phyloP scores from a whole-genome alignment of 2,797 vertebrate species.

The Coluber constrictor region DNA sequence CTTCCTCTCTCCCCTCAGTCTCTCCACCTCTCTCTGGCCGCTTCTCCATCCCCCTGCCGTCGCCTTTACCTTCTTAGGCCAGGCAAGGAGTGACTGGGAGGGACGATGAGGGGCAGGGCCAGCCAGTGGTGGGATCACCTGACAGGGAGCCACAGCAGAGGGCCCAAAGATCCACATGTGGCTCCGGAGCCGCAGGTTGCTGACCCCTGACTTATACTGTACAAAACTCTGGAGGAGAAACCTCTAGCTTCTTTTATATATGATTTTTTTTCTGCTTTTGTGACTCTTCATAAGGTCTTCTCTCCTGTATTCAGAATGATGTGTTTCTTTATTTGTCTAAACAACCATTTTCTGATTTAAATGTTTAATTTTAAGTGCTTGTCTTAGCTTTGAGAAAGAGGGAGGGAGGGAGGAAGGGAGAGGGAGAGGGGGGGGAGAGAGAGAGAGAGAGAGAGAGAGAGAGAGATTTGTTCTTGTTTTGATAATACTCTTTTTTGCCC shows the following conservation, averaged over 20 bases:
- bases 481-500: neutral
- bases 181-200: no score
- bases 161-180: no score
- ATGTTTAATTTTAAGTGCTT: neutral
- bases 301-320: neutral
- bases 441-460: neutral
- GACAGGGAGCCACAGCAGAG: no score
- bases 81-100: no score
- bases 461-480: constrained; percentile 6
- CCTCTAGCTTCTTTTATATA: neutral
- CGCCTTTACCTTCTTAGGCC: no score
- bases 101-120: no score
- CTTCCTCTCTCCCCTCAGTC: no score
- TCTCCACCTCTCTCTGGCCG: no score
- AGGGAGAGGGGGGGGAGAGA: neutral
- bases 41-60: no score
- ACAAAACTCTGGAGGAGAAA: neutral
- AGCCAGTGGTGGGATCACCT: no score
- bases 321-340: neutral
- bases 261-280: neutral
- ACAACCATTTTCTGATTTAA: neutral
- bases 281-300: neutral
- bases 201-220: neutral
- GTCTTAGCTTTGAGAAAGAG: neutral
- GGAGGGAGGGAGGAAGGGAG: neutral